Percentiles rank a stretch among this genome's conserved stretches.
phyloP scores from a whole-genome alignment of 2,888 invertebrate genomes.

The Ectemnius continuus region DNA sequence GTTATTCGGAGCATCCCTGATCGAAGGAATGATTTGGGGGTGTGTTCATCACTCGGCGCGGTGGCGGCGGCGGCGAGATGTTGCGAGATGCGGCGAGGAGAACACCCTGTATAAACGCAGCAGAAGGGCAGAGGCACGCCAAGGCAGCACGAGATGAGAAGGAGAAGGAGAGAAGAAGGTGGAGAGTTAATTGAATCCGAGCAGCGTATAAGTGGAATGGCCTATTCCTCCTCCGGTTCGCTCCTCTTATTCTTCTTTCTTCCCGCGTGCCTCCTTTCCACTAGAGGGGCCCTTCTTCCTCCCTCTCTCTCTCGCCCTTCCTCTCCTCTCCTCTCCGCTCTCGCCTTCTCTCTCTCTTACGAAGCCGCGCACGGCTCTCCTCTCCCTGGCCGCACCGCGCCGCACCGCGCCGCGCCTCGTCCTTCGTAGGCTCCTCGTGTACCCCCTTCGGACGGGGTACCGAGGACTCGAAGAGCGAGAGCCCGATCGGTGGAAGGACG shows the following conservation, averaged over 20 bases:
- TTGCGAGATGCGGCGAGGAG: constrained; percentile 40
- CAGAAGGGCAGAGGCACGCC: constrained; percentile 60
- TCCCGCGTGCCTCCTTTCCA: constrained; percentile 63
- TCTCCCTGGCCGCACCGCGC: constrained; percentile 44
- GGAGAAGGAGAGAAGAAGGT: constrained; percentile 71
- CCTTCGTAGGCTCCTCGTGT: constrained; percentile 61
- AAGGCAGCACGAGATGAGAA: constrained; percentile 66
- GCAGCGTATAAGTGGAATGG: constrained; percentile 78
- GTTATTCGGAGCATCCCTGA: constrained; percentile 1
- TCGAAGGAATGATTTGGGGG: background rate
- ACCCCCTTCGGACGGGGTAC: constrained; percentile 63
- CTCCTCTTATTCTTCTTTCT: constrained; percentile 75
- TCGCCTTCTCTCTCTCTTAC: no score
- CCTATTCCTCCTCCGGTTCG: constrained; percentile 74
- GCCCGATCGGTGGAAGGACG: constrained; percentile 64
- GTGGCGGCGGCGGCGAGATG: constrained; percentile 22
- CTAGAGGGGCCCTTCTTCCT: no score
- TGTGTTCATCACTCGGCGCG: constrained; percentile 2
- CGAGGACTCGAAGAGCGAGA: constrained; percentile 25
- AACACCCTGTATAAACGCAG: constrained; percentile 66
- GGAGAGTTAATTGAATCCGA: constrained; percentile 78
- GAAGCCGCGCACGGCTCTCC: constrained; percentile 29
- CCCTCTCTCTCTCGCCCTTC: no score
- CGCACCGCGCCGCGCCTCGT: constrained; percentile 53
- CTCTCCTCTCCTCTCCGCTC: no score